Evolutionary conservation across 2,888 invertebrate genomes (phyloP), one percentile per base, ranked within the genome.

Genomic region (Drosophila flavopinicola): DNA sequence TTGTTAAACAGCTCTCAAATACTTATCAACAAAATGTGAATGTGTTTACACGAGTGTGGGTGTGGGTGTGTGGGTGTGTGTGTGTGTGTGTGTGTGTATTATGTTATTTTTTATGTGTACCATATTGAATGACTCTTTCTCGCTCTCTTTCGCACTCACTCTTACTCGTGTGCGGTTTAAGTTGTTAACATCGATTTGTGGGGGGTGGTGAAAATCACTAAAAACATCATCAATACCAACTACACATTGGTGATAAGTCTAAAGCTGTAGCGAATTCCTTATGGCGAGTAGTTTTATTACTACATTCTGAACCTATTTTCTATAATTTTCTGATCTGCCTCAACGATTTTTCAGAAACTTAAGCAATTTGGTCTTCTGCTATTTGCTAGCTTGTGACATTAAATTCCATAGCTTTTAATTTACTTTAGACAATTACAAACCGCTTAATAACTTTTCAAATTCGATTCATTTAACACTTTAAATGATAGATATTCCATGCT

Each of bases 1-100:
- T 27, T 54, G 23, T 11, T 41, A 59, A 44, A 33, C 37, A 54
- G 39, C 66, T 45, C 48, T 47, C 37, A 38, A 71, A 66, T 39
- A 48, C 44, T 61, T 63, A 56, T 61, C 63, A 56, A 39, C 39
- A 41, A 30, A 25, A 47, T 32, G 24, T 51, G 29, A 29, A 23
- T 7, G 51, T 10, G 32, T 10, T n/a, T n/a, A n/a, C n/a, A n/a
- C n/a, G n/a, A 23, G n/a, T 10, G 20, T 23, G 27, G 7, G 32
- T 42, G 30, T 23, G 27, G 29, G 42, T 45, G 51, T 29, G 48
- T 35, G 37, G 24, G 33, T 11, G 48, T 29, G 30, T 27, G 10
- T 7, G 13, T 49, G 48, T 27, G 24, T 6, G 17, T 25, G 32
- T 13, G 23, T 20, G 42, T 25, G 25, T 45, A n/a, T n/a, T 20